Evolutionary conservation across 2,888 invertebrate genomes (phyloP).

Genomic region (Pristionchus japonicus): DNA sequence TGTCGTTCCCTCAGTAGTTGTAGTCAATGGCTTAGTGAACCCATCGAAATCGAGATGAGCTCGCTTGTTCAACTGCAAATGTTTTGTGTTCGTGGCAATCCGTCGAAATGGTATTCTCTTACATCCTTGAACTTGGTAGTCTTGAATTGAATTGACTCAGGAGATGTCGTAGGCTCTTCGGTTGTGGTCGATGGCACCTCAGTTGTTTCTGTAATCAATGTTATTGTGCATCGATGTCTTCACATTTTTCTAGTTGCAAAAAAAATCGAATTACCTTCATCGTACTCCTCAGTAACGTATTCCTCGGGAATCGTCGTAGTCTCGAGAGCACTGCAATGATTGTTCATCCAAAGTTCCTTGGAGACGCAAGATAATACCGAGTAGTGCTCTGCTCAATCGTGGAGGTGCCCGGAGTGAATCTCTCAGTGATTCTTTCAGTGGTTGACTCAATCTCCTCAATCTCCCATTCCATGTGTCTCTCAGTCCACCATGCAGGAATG

Average conservation of each 20-base stretch:
- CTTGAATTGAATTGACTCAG: neutral
- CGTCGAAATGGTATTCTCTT: neutral
- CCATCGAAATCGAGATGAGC: neutral
- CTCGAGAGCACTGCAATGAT: neutral
- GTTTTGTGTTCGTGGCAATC: no score
- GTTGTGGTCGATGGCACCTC: neutral
- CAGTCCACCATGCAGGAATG: neutral
- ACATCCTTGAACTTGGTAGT: conserved; percentile 12
- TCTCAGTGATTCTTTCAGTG: neutral
- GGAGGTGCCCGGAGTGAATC: neutral
- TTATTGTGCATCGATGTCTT: no score
- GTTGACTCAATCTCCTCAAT: neutral
- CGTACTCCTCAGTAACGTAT: neutral
- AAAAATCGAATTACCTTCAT: no score
- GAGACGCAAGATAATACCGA: neutral
- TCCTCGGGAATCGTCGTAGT: neutral
- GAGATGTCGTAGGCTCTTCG: neutral
- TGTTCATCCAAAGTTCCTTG: neutral
- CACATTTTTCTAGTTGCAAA: no score
- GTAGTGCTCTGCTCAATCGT: neutral
- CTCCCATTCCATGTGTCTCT: neutral
- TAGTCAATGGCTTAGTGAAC: neutral
- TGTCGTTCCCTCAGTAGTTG: neutral
- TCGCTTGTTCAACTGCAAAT: conserved; percentile 1
- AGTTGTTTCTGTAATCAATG: neutral